A percentile compares a stretch with the other conserved stretches of the same genome.
Conservation (phyloP, 2,888 invertebrate genomes). For the Gasteruption jaculator region DNA sequence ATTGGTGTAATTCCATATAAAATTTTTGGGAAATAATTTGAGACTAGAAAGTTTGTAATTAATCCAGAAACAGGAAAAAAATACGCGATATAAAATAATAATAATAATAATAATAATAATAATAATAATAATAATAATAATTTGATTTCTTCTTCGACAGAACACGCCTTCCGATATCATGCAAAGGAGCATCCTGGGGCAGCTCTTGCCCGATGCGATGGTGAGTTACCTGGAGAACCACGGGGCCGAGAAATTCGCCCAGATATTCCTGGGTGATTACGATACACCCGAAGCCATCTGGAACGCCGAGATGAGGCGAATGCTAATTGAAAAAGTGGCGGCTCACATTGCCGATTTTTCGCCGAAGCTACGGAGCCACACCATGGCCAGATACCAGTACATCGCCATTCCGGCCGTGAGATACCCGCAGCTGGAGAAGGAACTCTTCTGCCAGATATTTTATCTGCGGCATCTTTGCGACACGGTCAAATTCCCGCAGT, state of each 20-base stretch:
- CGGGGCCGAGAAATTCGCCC: conserved; percentile 96
- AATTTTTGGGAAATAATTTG: too few relatives aligned
- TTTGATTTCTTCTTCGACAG: conserved; percentile 34
- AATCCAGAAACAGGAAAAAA: too few relatives aligned
- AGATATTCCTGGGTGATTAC: conserved; percentile 96
- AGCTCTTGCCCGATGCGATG: conserved; percentile 97
- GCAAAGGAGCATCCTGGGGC: conserved; percentile 88
- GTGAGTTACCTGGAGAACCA: conserved; percentile 98
- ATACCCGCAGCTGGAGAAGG: conserved; percentile 91
- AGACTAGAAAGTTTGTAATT: too few relatives aligned
- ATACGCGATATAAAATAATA: too few relatives aligned
- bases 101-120: background rate
- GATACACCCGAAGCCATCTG: conserved; percentile 99
- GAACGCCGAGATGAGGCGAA: conserved; percentile 95
- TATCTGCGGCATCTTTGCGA: conserved; percentile 96
- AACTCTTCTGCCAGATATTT: conserved; percentile 98
- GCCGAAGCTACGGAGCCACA: conserved; percentile 88
- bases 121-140: too few relatives aligned
- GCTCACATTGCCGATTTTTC: conserved; percentile 97
- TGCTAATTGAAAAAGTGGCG: conserved; percentile 95
- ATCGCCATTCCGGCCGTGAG: conserved; percentile 89
- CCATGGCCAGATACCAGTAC: conserved; percentile 92
- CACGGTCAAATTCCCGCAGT: conserved; percentile 83
- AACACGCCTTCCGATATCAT: conserved; percentile 70
- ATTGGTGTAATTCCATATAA: too few relatives aligned